Conservation (phyloP, 1,140 invertebrate species). For the Bursaphelenchus mucronatus region DNA sequence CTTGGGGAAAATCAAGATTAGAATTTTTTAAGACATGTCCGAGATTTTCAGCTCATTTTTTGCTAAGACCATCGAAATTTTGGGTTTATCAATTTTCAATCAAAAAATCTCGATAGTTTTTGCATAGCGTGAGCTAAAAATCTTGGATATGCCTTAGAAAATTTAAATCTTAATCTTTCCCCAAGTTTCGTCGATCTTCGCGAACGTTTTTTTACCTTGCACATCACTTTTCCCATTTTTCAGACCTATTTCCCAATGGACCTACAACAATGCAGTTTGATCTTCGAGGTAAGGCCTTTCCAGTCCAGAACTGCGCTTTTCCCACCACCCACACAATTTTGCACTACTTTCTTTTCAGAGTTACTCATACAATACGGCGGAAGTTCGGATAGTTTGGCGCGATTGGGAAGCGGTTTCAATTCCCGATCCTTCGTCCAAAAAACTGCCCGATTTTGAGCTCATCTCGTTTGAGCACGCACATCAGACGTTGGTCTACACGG, state of each 20-base stretch:
- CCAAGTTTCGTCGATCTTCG: too few relatives aligned
- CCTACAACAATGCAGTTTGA: conserved; percentile 53
- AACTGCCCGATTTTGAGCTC: conserved; percentile 58
- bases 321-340: not conserved
- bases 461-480: conserved; percentile 44
- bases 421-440: conserved; percentile 55
- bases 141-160: too few relatives aligned
- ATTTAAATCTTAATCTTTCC: too few relatives aligned
- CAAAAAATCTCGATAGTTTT: too few relatives aligned
- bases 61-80: too few relatives aligned
- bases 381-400: conserved; percentile 57
- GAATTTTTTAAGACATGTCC: too few relatives aligned
- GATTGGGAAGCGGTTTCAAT: conserved; percentile 59
- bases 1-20: too few relatives aligned
- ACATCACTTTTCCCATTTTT: conserved; percentile 2
- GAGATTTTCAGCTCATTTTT: too few relatives aligned
- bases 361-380: conserved; percentile 60
- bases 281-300: conserved; percentile 48
- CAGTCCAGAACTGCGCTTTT: conserved; percentile 3
- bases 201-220: too few relatives aligned
- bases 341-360: conserved; percentile 31
- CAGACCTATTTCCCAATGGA: conserved; percentile 47
- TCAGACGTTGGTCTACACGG: conserved; percentile 54
- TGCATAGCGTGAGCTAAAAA: too few relatives aligned
- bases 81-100: too few relatives aligned